A percentile compares a stretch with the other conserved stretches of the same genome.
phyloP scores from a whole-genome alignment of 2,797 vertebrate genomes.

The Sebastolobus alascanus region DNA sequence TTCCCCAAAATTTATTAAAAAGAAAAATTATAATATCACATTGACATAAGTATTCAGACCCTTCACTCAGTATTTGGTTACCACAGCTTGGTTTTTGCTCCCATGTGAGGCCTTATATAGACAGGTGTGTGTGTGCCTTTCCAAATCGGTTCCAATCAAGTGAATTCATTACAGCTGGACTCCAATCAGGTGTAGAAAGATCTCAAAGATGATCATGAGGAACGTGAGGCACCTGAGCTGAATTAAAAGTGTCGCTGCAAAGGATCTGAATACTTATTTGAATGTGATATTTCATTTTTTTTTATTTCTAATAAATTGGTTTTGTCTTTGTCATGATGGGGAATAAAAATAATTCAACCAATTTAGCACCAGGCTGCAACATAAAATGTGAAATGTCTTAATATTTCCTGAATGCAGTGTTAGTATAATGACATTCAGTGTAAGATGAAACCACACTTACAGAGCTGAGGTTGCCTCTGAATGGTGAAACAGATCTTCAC shows the following conservation, averaged over 20 bases:
- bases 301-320: not conserved
- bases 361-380: not conserved
- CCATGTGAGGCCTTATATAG: too few species aligned
- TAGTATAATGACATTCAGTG: not conserved
- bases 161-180: too few species aligned
- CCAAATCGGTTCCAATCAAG: too few species aligned
- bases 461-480: too few species aligned
- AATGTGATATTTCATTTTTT: not conserved
- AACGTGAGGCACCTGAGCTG: not conserved
- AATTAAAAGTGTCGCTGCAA: not conserved
- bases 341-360: not conserved
- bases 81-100: too few species aligned
- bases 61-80: too few species aligned
- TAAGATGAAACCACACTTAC: not conserved
- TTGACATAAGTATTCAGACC: too few species aligned
- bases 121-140: too few species aligned
- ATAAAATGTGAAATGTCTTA: not conserved
- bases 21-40: too few species aligned
- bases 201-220: not conserved
- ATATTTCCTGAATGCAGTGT: not conserved
- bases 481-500: too few species aligned
- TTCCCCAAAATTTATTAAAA: too few species aligned
- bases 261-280: not conserved
- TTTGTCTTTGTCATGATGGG: not conserved
- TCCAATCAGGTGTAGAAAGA: too few species aligned